Conservation (phyloP, 2,113 vertebrate species). For the Crotalus tigris region DNA sequence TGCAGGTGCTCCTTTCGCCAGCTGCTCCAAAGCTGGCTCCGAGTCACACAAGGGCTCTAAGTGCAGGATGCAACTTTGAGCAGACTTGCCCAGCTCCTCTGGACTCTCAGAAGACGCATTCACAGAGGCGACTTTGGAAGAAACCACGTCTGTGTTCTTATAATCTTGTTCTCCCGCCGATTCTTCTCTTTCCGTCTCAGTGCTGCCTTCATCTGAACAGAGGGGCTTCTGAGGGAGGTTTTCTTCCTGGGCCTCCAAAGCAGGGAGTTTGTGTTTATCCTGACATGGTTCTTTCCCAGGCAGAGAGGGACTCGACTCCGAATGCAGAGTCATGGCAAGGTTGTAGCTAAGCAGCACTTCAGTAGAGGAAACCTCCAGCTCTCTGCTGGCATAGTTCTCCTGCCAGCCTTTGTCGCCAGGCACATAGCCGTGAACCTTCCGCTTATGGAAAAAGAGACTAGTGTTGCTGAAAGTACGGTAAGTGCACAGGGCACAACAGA, state of each 20-base stretch:
- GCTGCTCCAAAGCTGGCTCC: constrained; percentile 50
- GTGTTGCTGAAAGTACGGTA: constrained; percentile 92
- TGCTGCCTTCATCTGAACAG: not conserved
- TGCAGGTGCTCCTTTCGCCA: constrained; percentile 30
- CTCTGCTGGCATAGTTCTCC: constrained; percentile 79
- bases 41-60: constrained; percentile 62
- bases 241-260: constrained; percentile 29
- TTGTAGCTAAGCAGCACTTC: constrained; percentile 55
- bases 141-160: not conserved
- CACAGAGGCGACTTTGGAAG: not conserved
- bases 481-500: constrained; percentile 84
- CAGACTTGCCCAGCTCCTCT: not conserved
- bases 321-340: constrained; percentile 3
- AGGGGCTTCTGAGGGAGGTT: constrained; percentile 29
- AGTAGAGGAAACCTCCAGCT: constrained; percentile 70
- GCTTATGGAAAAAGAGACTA: constrained; percentile 95
- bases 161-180: rapidly evolving
- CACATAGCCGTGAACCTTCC: constrained; percentile 87
- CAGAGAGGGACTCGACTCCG: constrained; percentile 10
- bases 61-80: constrained; percentile 63
- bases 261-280: not conserved
- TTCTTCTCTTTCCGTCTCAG: rapidly evolving
- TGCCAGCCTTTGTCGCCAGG: constrained; percentile 90
- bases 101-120: not conserved
- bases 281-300: constrained; percentile 28